A percentile compares a stretch with the other conserved stretches of the same genome.
Evolutionary conservation across 2,888 invertebrate species (phyloP).

Genomic region (Lottia scabra): DNA sequence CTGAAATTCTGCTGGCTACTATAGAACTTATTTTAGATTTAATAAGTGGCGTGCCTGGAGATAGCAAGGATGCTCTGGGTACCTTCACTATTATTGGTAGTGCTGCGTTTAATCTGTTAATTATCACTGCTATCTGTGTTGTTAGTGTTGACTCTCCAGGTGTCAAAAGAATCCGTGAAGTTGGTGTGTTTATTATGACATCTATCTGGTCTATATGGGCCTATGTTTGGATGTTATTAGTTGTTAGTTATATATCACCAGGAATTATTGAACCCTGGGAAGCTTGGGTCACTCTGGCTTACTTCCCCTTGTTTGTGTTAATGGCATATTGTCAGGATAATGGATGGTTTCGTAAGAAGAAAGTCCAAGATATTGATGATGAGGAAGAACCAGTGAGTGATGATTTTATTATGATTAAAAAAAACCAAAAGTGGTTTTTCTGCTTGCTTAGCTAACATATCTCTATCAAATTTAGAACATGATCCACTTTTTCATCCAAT

Average conservation of each 20-base stretch:
- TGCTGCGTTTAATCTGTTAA: constrained; percentile 65
- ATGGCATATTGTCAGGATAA: constrained; percentile 61
- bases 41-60: constrained; percentile 33
- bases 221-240: constrained; percentile 66
- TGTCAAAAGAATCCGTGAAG: constrained; percentile 55
- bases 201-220: constrained; percentile 64
- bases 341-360: constrained; percentile 57
- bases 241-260: constrained; percentile 54
- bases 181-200: constrained; percentile 63
- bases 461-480: too few relatives aligned
- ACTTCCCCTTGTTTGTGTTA: constrained; percentile 62
- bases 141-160: constrained; percentile 49
- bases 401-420: not conserved
- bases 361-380: constrained; percentile 37
- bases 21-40: constrained; percentile 41
- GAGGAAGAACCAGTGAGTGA: constrained; percentile 7
- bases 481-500: too few relatives aligned
- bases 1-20: constrained; percentile 63
- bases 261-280: constrained; percentile 60
- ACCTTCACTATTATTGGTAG: constrained; percentile 67
- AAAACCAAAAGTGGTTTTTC: too few relatives aligned
- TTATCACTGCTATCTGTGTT: constrained; percentile 65
- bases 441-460: too few relatives aligned
- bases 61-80: constrained; percentile 53
- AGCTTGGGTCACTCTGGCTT: constrained; percentile 62